Evolutionary conservation across 2,888 invertebrate genomes (phyloP).

Genomic region (Pteria penguin): DNA sequence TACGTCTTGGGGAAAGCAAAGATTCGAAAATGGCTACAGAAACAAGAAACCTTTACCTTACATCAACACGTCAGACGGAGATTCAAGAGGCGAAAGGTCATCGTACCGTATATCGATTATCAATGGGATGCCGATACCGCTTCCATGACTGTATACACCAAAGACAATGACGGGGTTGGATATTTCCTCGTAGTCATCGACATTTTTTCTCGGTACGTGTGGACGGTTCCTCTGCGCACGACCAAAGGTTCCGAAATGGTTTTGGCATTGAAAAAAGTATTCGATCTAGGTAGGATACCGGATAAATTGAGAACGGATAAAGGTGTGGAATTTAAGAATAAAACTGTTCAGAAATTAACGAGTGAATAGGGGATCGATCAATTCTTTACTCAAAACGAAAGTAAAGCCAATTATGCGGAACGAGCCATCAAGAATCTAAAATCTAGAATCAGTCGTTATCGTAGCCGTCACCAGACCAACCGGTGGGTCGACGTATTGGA

Average conservation of each 20-base stretch:
- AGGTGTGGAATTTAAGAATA: conserved; percentile 25
- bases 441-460: conserved; percentile 19
- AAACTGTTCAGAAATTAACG: conserved; percentile 5
- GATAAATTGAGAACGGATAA: conserved; percentile 23
- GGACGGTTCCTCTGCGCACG: conserved; percentile 26
- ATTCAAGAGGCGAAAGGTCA: conserved; percentile 38
- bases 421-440: conserved; percentile 12
- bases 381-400: conserved; percentile 1
- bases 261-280: conserved; percentile 33
- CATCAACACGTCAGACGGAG: conserved; percentile 36
- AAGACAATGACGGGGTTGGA: conserved; percentile 26
- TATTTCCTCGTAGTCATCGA: conserved; percentile 32
- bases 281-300: conserved; percentile 27
- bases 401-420: conserved; percentile 3
- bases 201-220: conserved; percentile 27
- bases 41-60: conserved; percentile 47
- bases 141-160: conserved; percentile 1
- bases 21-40: conserved; percentile 50
- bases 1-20: conserved; percentile 38
- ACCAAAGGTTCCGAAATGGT: conserved; percentile 41
- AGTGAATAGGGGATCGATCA: neutral
- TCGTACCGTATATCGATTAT: conserved; percentile 42
- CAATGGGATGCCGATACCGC: conserved; percentile 32
- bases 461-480: conserved; percentile 28
- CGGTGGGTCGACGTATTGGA: conserved; percentile 23